Conservation (phyloP, 2,113 vertebrate genomes). For the western clawed frog (Xenopus tropicalis) region UCB_Xtro_10.0 CM004444.2:77464001-77464500, state of each 20-base stretch:
- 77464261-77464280: conserved; percentile 14
- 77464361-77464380: neutral
- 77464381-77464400: conserved; percentile 2
- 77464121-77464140: too few relatives aligned
- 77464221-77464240: too few relatives aligned
- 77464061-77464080: too few relatives aligned
- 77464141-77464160: too few relatives aligned
- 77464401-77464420: conserved; percentile 1
- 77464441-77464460: neutral
- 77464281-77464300: conserved; percentile 44
- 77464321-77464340: conserved; percentile 35
- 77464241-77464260: conserved; percentile 5
- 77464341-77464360: conserved; percentile 29
- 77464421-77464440: conserved; percentile 11
- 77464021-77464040: too few relatives aligned
- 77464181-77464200: too few relatives aligned
- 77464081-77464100: too few relatives aligned
- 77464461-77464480: neutral
- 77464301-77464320: conserved; percentile 51
- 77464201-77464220: too few relatives aligned
- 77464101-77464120: too few relatives aligned
- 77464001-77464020: too few relatives aligned
- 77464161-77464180: too few relatives aligned
- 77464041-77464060: too few relatives aligned
- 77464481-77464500: neutral